A percentile compares a stretch with the other conserved stretches of the same genome.
phyloP scores from a whole-genome alignment of 2,797 vertebrate species.

The Mormyrus hasselquistii region DNA sequence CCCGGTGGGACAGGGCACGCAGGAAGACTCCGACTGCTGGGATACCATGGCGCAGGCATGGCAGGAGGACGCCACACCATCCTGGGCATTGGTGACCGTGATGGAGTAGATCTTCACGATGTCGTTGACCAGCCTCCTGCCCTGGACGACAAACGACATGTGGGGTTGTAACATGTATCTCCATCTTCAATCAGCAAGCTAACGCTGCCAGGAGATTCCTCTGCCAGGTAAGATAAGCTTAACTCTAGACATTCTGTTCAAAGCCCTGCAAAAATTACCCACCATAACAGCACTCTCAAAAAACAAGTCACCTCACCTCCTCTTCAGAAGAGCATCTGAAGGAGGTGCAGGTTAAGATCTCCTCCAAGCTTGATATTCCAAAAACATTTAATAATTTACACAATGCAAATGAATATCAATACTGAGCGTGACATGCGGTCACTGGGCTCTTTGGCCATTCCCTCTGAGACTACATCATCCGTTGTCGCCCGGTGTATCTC shows the following conservation, averaged over 20 bases:
- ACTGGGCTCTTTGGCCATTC: neutral
- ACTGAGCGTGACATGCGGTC: neutral
- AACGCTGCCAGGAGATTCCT: neutral
- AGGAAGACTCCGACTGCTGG: slow-evolving; percentile 70
- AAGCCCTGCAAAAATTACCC: neutral
- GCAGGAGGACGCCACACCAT: slow-evolving; percentile 81
- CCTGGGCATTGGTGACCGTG: slow-evolving; percentile 74
- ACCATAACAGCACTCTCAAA: neutral
- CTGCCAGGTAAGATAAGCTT: neutral
- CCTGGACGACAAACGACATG: slow-evolving; percentile 53
- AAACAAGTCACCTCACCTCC: neutral
- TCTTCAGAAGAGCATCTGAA: neutral
- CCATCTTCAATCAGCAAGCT: neutral
- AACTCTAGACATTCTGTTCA: neutral
- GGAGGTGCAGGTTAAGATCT: neutral
- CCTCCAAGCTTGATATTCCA: neutral
- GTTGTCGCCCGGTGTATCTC: neutral
- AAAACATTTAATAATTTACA: neutral
- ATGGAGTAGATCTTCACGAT: slow-evolving; percentile 87
- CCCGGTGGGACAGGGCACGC: slow-evolving; percentile 84
- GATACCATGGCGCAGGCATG: slow-evolving; percentile 80
- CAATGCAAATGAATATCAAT: neutral
- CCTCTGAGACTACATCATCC: neutral
- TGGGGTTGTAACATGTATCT: neutral
- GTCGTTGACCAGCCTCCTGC: slow-evolving; percentile 74